Percentiles rank a stretch among this genome's conserved stretches.
Conservation (phyloP, 1,140 invertebrate genomes). For the Zaprionus gabonicus region DNA sequence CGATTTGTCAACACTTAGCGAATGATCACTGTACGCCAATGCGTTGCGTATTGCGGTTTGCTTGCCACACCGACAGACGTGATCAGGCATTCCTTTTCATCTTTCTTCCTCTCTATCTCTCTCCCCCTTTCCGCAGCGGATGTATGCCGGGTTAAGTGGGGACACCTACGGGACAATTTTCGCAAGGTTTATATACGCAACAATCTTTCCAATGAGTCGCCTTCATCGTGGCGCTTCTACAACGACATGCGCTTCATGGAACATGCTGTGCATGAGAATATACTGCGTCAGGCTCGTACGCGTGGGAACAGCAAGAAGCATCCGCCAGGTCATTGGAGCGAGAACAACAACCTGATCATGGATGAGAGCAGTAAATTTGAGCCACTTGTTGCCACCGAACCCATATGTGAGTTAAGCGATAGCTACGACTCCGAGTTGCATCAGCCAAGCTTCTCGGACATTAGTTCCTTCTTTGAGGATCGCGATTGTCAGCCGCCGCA, state of each 20-base stretch:
- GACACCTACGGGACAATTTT: conserved; percentile 76
- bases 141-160: conserved; percentile 78
- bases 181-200: conserved; percentile 79
- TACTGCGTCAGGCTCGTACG: conserved; percentile 67
- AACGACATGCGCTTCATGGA: conserved; percentile 82
- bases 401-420: conserved; percentile 70
- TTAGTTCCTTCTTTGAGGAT: conserved; percentile 72
- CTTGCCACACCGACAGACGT: neutral
- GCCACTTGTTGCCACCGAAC: conserved; percentile 61
- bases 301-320: conserved; percentile 52
- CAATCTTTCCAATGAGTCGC: conserved; percentile 73
- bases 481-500: conserved; percentile 42
- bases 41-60: conserved; percentile 21
- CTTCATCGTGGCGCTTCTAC: conserved; percentile 78
- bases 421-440: conserved; percentile 74
- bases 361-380: conserved; percentile 50
- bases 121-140: conserved; percentile 49
- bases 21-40: neutral
- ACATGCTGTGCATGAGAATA: conserved; percentile 74
- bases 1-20: neutral
- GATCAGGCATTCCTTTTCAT: conserved; percentile 2
- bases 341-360: conserved; percentile 60
- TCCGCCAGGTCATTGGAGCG: conserved; percentile 55
- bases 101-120: neutral
- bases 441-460: conserved; percentile 74